Conservation (phyloP, 30 jellyfish, hydroid and myxozoan species). For the Turritopsis rubra region DNA sequence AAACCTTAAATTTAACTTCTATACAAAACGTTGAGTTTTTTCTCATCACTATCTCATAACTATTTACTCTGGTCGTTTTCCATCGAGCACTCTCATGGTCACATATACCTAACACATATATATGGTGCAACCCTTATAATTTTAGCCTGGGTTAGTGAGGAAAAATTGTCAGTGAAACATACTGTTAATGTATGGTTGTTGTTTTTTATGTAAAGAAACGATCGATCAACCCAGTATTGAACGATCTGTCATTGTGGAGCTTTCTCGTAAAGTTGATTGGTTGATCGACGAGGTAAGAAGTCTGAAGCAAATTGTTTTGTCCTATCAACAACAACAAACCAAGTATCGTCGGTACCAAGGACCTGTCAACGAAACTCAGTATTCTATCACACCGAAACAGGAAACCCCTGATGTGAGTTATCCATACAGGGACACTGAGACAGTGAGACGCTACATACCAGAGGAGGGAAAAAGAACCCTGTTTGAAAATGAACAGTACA, state of each 20-base stretch:
- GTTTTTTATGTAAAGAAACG: neutral
- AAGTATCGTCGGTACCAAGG: neutral
- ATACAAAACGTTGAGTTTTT: no score
- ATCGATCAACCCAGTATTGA: neutral
- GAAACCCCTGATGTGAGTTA: neutral
- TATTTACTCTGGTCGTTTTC: no score
- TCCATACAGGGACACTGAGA: no score
- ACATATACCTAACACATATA: no score
- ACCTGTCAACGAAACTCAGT: neutral
- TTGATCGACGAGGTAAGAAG: constrained; percentile 21
- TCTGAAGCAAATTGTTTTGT: neutral
- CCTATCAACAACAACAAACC: constrained; percentile 6
- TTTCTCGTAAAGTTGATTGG: constrained; percentile 34
- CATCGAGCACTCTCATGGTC: no score
- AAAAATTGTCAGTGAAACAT: no score
- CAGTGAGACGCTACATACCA: no score
- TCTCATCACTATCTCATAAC: no score
- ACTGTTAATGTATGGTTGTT: no score
- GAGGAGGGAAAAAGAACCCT: neutral
- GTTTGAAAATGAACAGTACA: neutral
- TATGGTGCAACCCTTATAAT: no score
- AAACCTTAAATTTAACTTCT: no score
- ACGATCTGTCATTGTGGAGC: constrained; percentile 10
- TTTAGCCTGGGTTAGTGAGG: no score
- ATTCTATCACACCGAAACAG: neutral